A percentile compares a stretch with the other conserved stretches of the same genome.
These are phyloP conservation scores for Drosophila nikananu DNA, from an alignment of 1,140 invertebrate genomes.

Conservation along the genomic window DNA sequence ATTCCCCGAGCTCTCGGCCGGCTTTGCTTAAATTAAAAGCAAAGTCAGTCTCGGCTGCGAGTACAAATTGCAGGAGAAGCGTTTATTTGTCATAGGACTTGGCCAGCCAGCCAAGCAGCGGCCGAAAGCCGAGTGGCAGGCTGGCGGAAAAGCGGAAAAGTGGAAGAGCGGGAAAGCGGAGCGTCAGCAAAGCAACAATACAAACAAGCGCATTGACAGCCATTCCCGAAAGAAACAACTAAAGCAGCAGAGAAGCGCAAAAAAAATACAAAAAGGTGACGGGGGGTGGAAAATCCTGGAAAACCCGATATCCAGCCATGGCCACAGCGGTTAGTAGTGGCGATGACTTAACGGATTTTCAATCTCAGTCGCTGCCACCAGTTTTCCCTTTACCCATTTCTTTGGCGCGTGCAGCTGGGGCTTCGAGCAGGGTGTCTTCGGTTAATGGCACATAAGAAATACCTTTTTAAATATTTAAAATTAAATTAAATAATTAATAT, in stretches of 20 bases:
- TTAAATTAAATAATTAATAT: neutral
- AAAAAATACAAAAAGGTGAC: conserved; percentile 3
- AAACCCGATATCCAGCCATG: conserved; percentile 45
- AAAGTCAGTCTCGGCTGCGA: conserved; percentile 62
- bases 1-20: conserved; percentile 37
- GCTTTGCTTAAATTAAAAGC: conserved; percentile 78
- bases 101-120: conserved; percentile 43
- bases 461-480: neutral
- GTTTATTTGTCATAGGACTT: conserved; percentile 81
- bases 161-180: conserved; percentile 9
- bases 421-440: conserved; percentile 4
- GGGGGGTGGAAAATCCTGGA: conserved; percentile 22
- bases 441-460: neutral
- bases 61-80: conserved; percentile 73
- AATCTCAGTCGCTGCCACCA: conserved; percentile 64
- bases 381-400: conserved; percentile 1
- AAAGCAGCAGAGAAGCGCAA: conserved; percentile 7
- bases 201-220: conserved; percentile 63
- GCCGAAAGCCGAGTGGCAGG: conserved; percentile 21
- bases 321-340: conserved; percentile 77
- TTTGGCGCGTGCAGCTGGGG: conserved; percentile 29
- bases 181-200: conserved; percentile 69
- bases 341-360: conserved; percentile 84
- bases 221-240: conserved; percentile 30
- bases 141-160: neutral